Evolutionary conservation across 92 coral and sea anemone species (phyloP), one percentile per base, ranked within the genome.

Genomic region (Micromussa lordhowensis): DNA sequence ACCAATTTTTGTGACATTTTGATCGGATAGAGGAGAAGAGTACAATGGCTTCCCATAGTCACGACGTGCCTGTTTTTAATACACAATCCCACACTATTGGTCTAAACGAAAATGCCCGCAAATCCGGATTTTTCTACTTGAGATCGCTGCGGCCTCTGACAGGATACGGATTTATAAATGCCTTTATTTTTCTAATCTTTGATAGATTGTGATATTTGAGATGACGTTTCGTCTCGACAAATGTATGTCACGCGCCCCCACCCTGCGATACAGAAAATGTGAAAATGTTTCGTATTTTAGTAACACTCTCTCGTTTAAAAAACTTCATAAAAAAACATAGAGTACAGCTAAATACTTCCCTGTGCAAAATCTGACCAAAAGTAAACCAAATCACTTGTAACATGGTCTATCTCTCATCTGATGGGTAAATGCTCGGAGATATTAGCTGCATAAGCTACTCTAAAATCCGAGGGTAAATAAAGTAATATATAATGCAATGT

Each of bases 1-100:
- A 31, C 38, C 32, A 86, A 17, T 77, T 51, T 64, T 48, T 48
- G 89, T 49, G 89, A 64, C 89, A 86, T 86, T 61, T 63, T 57
- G 48, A 77, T 44, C 66, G 89, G 77, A 64, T 18, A 79, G 12
- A 40, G 19, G 31, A 19, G 18, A 16, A 64, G 32, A 0, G 61
- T 14, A 11, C 21, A 77, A 63, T 77, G 36, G 83, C 35, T 30
- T 16, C 8, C 22, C 89, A 78, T 86, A 24, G 75, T 38, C 40
- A 26, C 58, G 35, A 35, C 79, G 58, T 1, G 72, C 30, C 26
- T 84, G 21, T 66, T 70, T 48, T 18, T 22, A 51, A 34, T 18
- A 82, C n/a, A 51, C 51, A 84, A 24, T 75, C 81, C 26, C 73
- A 69, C 79, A 29, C 29, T 30, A 49, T 26, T 82, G 66, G 78